Conservation (phyloP, 64 coral and sea anemone species). For the Trachythela sp. region DNA sequence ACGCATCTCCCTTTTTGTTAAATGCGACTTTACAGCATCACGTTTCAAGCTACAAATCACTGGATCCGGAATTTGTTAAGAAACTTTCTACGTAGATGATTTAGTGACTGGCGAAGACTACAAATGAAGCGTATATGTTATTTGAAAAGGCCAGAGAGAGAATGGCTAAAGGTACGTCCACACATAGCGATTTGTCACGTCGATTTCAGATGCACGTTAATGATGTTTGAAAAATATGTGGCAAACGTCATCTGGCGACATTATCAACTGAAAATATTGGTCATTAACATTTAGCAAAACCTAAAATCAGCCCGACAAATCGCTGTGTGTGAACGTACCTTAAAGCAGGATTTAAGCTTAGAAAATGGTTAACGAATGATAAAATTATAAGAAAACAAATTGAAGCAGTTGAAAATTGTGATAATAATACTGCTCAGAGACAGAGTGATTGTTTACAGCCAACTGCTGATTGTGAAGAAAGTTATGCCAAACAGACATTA, state of each 20-base stretch:
- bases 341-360: no score
- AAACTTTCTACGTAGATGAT: conserved; percentile 48
- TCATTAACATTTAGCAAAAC: no score
- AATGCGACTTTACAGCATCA: conserved; percentile 39
- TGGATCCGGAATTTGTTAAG: conserved; percentile 21
- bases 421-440: not conserved
- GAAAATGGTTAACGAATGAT: conserved; percentile 39
- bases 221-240: no score
- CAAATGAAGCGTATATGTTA: not conserved
- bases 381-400: not conserved
- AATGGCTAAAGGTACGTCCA: conserved; percentile 17
- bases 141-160: conserved; percentile 19
- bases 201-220: no score
- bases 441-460: not conserved
- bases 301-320: no score
- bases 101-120: conserved; percentile 17
- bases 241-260: no score
- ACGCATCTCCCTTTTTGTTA: conserved; percentile 43
- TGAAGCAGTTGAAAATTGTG: not conserved
- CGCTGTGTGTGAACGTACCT: no score
- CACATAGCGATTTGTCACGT: no score
- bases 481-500: no score
- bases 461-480: not conserved
- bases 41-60: not conserved
- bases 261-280: no score